Evolutionary conservation across 1,140 invertebrate species (phyloP), one percentile per base, ranked within the genome.

Genomic region (Chrysomallon squamiferum): DNA sequence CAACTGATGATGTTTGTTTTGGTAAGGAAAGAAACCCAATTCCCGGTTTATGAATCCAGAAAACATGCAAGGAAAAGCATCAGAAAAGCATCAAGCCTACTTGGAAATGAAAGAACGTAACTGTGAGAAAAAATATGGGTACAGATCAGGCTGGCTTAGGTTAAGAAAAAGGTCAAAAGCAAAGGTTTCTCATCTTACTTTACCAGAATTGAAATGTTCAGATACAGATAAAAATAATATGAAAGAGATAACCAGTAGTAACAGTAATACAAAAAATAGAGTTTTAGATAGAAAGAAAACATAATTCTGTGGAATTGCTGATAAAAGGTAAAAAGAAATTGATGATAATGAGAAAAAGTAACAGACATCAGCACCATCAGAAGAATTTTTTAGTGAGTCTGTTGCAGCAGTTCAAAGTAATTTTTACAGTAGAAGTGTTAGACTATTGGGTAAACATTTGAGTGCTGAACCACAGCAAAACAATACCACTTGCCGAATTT

Each of bases 21-120:
- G 66, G 68, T 59, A 65, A 54, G 75, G 75, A 7, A 77, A 73
- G 30, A 77, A 77, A 32, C 71, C 75, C 2, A 70, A 71, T 35
- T 66, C 66, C 22, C 75, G 75, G 75, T 77, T 75, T 62, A 77
- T 77, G 75, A 69, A 77, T 41, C 59, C 59, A 25, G 58, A 71
- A 29, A 60, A 65, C 18, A 77, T 77, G 75, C 27, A 77, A 66
- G 66, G 66, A 62, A 47, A 69, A 22, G 60, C 65, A 29, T 62
- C 62, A 57, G 61, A 64, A 33, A 66, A 65, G 56, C 72, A 76
- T 25, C 57, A 60, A 32, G 66, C 62, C 29, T 71, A 75, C 27
- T 30, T 74, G 20, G 49, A 45, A 11, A 64, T 60, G 47, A 73
- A 71, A 32, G 62, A 33, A 22, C 18, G 58, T 20, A 15, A 25